phyloP scores from a whole-genome alignment of 2,888 invertebrate species.

The Eurytoma adleriae region DNA sequence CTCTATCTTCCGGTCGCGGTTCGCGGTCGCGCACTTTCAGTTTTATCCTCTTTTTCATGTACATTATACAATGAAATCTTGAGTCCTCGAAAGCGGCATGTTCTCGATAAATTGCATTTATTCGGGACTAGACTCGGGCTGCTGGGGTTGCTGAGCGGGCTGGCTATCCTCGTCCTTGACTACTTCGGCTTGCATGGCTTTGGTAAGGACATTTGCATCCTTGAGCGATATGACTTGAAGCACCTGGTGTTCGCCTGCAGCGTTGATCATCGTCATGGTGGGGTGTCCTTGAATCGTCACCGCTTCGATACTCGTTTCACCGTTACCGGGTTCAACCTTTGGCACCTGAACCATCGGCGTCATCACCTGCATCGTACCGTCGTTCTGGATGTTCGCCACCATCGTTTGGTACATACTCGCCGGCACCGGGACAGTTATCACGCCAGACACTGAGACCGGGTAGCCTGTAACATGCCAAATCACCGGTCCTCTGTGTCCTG shows the following conservation, averaged over 20 bases:
- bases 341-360: constrained; percentile 89
- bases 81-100: not conserved
- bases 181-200: constrained; percentile 83
- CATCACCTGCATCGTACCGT: constrained; percentile 88
- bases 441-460: constrained; percentile 92
- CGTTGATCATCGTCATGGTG: constrained; percentile 85
- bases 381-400: constrained; percentile 92
- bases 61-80: constrained; percentile 42
- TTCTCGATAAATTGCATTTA: constrained; percentile 60
- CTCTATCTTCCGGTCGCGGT: constrained; percentile 13
- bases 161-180: constrained; percentile 74
- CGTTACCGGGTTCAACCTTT: constrained; percentile 87
- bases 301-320: constrained; percentile 84
- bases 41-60: constrained; percentile 27
- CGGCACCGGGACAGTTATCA: constrained; percentile 96
- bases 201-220: constrained; percentile 88
- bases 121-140: constrained; percentile 72
- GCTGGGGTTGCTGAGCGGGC: constrained; percentile 69
- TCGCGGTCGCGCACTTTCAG: constrained; percentile 39
- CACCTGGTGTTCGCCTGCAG: constrained; percentile 86
- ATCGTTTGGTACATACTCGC: constrained; percentile 98
- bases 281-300: constrained; percentile 87
- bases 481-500: constrained; percentile 47
- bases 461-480: constrained; percentile 79
- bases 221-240: constrained; percentile 91